phyloP scores from a whole-genome alignment of 2,113 vertebrate species.

The Typhlomys cinereus region DNA sequence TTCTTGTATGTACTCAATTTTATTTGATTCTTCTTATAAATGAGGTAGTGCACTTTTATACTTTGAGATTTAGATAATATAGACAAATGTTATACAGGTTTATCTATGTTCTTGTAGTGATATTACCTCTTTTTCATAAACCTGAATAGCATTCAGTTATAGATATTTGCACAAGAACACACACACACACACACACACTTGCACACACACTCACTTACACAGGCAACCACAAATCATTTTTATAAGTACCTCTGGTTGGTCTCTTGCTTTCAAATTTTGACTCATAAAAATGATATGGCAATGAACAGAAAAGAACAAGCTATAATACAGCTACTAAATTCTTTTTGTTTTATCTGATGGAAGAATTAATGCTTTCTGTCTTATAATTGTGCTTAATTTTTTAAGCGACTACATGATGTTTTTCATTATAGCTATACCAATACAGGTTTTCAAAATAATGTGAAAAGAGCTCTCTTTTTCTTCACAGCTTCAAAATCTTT shows the following conservation, averaged over 20 bases:
- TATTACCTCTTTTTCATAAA: not conserved
- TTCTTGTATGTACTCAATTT: not conserved
- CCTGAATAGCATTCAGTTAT: not conserved
- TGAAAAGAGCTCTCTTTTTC: not conserved
- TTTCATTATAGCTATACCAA: not conserved
- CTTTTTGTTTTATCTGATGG: not conserved
- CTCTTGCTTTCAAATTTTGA: not conserved
- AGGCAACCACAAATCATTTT: not conserved
- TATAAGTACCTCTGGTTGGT: not conserved
- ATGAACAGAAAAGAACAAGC: not conserved
- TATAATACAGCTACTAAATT: not conserved
- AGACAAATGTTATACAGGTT: not conserved
- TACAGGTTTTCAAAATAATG: not conserved
- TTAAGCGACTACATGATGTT: not conserved
- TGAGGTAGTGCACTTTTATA: not conserved
- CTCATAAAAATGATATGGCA: not conserved
- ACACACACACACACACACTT: not conserved
- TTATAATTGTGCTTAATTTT: not conserved
- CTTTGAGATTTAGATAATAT: not conserved
- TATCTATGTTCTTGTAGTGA: not conserved
- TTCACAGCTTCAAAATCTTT: accelerated
- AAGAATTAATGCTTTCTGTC: not conserved
- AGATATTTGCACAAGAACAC: not conserved
- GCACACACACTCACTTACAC: not conserved
- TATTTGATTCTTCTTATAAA: not conserved